phyloP scores from a whole-genome alignment of 2,797 vertebrate genomes.

The Saxicola maurus region DNA sequence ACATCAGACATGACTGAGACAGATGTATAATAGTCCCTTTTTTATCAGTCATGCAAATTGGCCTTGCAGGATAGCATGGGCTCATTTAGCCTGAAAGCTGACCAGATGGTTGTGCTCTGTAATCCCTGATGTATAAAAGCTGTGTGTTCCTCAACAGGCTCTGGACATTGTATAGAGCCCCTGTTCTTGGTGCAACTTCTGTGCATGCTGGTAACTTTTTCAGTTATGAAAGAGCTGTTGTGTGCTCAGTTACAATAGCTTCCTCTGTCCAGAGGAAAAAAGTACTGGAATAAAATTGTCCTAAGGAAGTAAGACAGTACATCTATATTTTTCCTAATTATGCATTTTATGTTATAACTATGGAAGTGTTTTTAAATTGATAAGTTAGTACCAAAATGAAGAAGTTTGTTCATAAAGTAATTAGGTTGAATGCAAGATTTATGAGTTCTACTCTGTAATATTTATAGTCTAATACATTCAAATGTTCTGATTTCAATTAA shows the following conservation, averaged over 20 bases:
- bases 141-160: conserved; percentile 33
- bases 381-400: not conserved
- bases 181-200: conserved; percentile 46
- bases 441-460: not conserved
- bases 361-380: not conserved
- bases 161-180: conserved; percentile 33
- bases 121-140: conserved; percentile 35
- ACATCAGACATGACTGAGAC: not conserved
- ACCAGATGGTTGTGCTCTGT: conserved; percentile 56
- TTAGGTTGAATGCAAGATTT: not conserved
- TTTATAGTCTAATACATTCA: not conserved
- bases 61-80: not conserved
- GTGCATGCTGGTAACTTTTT: conserved; percentile 29
- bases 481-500: not conserved
- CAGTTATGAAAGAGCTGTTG: conserved; percentile 56
- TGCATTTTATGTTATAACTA: conserved; percentile 7
- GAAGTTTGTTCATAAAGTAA: not conserved
- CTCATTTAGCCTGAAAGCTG: conserved; percentile 59
- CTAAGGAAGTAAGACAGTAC: conserved; percentile 16
- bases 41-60: conserved; percentile 5
- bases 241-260: conserved; percentile 51
- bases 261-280: conserved; percentile 48
- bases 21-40: not conserved
- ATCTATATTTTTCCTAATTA: conserved; percentile 45
- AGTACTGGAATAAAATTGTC: conserved; percentile 44